Evolutionary conservation across 2,113 vertebrate genomes (phyloP), one percentile per base, ranked within the genome.

Genomic region (Oreochromis aureus): DNA sequence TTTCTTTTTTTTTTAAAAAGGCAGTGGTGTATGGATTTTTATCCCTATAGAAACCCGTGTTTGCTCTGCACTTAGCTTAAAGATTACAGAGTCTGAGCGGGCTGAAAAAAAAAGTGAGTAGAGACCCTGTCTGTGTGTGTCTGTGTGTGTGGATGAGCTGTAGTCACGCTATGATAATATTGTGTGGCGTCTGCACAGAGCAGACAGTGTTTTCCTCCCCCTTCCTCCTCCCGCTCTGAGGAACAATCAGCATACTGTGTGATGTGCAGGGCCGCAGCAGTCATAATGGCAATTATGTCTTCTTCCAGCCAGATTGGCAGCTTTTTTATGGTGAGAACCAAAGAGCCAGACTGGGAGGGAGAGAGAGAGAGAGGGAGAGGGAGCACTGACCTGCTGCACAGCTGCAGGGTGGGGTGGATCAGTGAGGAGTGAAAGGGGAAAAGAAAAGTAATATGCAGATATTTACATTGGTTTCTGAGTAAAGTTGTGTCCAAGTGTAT

Each of bases 161-260:
- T 82, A 92, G 95, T 96, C 96, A 95, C 83, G 93, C 95, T 93
- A 94, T 84, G 32, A 91, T 91, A 95, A 94, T 91, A 92, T 92
- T 91, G 90, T 92, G 87, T 92, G 83, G 89, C 86, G 85, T 93
- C 95, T 93, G 89, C 91, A 91, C 89, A 90, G 92, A 87, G 89
- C 88, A 89, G 90, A 91, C 93, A 91, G 90, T 92, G 87, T 90
- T 85, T 44, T 66, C 86, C 91, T 80, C 59, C 86, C 86, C 80
- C 86, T 86, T 39, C 55, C 79, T 87, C 82, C 84, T 89, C 89
- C 83, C 91, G 80, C 82, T 66, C 73, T 53, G 80, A 3, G 34
- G 91, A 94, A 94, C 94, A 96, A 94, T 95, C 91, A 85, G 88
- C 12, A 87, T 90, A 87, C 90, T 95, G 93, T 94, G 92, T 92